Evolutionary conservation across 2,888 invertebrate genomes (phyloP).

Genomic region (Eubasilissa splendida): DNA sequence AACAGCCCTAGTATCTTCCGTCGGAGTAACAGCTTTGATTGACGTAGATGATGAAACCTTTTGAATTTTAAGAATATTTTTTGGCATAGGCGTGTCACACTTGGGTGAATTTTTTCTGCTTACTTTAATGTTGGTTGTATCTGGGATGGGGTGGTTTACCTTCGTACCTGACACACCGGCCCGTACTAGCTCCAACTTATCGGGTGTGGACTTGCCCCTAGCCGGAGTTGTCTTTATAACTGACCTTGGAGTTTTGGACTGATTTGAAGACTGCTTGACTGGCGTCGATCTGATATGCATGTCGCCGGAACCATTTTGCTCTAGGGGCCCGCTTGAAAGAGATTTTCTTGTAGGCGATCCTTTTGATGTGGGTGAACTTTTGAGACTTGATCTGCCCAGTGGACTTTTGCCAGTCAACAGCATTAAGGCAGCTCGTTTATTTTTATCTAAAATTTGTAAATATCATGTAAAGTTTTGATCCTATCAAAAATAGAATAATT

Average conservation of each 20-base stretch:
- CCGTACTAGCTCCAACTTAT: background rate
- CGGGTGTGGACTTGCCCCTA: background rate
- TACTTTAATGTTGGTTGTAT: too few species aligned
- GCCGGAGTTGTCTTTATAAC: conserved; percentile 37
- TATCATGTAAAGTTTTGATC: background rate
- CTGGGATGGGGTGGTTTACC: too few species aligned
- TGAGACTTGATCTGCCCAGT: background rate
- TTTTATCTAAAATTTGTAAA: conserved; percentile 65
- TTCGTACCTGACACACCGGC: background rate
- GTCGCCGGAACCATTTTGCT: background rate
- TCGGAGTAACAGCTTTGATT: background rate
- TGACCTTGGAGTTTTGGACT: conserved; percentile 37
- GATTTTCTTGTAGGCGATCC: conserved; percentile 30
- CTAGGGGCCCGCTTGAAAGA: background rate
- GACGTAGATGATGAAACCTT: too few species aligned
- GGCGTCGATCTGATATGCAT: conserved; percentile 34
- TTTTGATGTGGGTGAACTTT: conserved; percentile 15
- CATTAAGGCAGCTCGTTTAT: conserved; percentile 69
- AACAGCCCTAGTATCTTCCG: background rate
- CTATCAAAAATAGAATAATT: too few species aligned
- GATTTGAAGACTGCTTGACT: conserved; percentile 25
- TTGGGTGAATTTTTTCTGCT: too few species aligned
- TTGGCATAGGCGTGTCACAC: too few species aligned
- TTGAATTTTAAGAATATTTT: too few species aligned
- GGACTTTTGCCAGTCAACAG: conserved; percentile 65